Evolutionary conservation across 2,888 invertebrate species (phyloP).

Genomic region (Labia minor): DNA sequence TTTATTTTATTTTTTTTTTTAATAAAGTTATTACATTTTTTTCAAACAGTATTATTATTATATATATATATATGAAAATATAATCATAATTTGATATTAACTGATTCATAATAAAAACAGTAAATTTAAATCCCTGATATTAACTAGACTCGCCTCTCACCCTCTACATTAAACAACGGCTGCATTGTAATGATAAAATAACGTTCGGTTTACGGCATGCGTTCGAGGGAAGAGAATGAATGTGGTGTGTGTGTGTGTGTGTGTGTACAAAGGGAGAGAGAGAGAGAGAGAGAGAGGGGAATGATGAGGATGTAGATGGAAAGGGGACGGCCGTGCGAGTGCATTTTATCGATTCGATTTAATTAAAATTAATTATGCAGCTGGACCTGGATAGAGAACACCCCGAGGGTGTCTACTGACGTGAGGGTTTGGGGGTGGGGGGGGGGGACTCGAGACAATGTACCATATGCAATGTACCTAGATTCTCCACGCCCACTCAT

Average conservation of each 20-base stretch:
- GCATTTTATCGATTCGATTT: constrained; percentile 13
- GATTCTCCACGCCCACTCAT: neutral
- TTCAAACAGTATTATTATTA: neutral
- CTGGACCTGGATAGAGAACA: neutral
- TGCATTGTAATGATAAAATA: constrained; percentile 13
- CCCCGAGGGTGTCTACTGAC: neutral
- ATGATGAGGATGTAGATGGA: neutral
- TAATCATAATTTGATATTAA: constrained; percentile 6
- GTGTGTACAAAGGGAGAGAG: too few species aligned
- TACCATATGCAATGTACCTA: too few species aligned
- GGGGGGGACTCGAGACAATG: too few species aligned
- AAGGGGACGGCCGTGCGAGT: neutral
- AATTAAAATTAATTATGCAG: constrained; percentile 13
- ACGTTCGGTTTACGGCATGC: constrained; percentile 8
- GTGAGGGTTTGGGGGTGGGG: too few species aligned
- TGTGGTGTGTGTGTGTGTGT: neutral
- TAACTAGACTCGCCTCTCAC: neutral
- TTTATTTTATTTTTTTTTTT: neutral
- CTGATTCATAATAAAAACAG: constrained; percentile 13
- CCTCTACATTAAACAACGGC: neutral
- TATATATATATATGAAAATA: neutral
- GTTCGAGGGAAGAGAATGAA: too few species aligned
- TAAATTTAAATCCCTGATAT: constrained; percentile 13
- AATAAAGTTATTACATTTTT: neutral
- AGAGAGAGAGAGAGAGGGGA: too few species aligned